Conservation (phyloP, 2,797 vertebrate genomes). For the Tenualosa ilisha region DNA sequence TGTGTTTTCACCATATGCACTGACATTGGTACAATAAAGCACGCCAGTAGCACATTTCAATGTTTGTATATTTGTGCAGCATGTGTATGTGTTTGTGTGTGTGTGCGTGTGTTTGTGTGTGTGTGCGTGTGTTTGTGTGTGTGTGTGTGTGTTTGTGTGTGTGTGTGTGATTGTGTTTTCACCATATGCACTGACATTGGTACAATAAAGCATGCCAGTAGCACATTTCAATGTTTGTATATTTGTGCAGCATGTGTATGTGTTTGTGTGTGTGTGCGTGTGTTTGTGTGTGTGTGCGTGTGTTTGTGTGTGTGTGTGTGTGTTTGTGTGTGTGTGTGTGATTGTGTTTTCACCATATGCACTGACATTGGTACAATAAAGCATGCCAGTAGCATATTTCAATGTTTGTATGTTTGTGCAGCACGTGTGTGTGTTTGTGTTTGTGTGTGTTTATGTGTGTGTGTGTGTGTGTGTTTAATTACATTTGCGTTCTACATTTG, state of each 20-base stretch:
- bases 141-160: neutral
- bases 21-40: no score
- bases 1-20: neutral
- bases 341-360: neutral
- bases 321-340: neutral
- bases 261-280: neutral
- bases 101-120: constrained; percentile 13
- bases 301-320: constrained; percentile 16
- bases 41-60: no score
- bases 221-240: no score
- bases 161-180: neutral
- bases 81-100: neutral
- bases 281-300: constrained; percentile 22
- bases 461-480: constrained; percentile 8
- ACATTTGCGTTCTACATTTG: no score
- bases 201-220: no score
- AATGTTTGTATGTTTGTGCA: no score
- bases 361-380: no score
- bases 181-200: no score
- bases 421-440: neutral
- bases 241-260: neutral
- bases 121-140: constrained; percentile 21
- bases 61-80: no score
- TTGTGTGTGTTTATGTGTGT: constrained; percentile 26
- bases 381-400: no score